Base-by-base conservation (phyloP, 2,797 vertebrate genomes). In the Ispidina picta region DNA sequence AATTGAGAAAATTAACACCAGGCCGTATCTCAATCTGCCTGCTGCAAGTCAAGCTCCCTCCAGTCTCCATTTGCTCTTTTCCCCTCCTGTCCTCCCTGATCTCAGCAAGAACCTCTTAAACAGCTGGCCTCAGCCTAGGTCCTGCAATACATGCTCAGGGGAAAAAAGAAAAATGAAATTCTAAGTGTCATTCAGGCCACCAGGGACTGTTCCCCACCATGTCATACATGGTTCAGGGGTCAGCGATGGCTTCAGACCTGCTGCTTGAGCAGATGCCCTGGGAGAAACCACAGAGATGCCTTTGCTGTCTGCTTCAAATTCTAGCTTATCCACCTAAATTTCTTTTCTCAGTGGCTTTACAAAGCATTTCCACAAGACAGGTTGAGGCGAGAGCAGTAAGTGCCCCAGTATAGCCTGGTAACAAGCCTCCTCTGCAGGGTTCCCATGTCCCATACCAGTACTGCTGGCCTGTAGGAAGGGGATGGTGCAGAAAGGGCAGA, bases 391-490 rank as follows among this genome's bases (percentile, higher is more conserved):
- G 37, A 68, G n/a, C 35, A 41, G 1, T 8, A 31, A 41, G 8
- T 5, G 46, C 12, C 25, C 21, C 3, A 56, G 37, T 2, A 8
- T 15, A 49, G 39, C 22, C 26, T 29, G 14, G 0, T 1, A 31
- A 20, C 18, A 4, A 2, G 2, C 3, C 55, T 39, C 14, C 35
- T 43, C 35, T 25, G 56, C 43, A 54, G 69, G 58, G 60, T 2
- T 54, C 49, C 49, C 0, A 0, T 7, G n/a, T 7, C 52, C n/a
- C 1, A 0, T 5, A 41, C 25, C 9, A 21, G 49, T 59, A 26
- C 58, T 39, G 29, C 66, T 74, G 5, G 0, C 11, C 54, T 15
- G 9, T 3, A 49, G 28, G 29, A 44, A 48, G 33, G 41, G 46
- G 11, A 4, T 0, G 3, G 41, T 14, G 12, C n/a, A n/a, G 8